Conservation (phyloP, 2,888 invertebrate genomes). For the Lycophotia porphyrea region DNA sequence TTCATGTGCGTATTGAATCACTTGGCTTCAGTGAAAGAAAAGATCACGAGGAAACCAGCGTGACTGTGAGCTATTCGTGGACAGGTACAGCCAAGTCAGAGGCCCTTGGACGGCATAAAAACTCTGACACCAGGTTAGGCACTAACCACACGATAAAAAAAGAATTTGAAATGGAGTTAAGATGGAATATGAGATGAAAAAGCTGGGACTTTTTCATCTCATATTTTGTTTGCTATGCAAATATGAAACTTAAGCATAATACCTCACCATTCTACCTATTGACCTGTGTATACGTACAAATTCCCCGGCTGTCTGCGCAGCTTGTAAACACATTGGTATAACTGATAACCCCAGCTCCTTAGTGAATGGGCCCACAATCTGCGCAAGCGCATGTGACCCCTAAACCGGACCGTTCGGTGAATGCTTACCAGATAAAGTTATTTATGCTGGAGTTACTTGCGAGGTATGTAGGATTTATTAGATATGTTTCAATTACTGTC, state of each 20-base stretch:
- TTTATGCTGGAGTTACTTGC: conserved; percentile 39
- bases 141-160: too few relatives aligned
- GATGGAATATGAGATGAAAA: background rate
- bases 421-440: conserved; percentile 37
- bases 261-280: conserved; percentile 18
- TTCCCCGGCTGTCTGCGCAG: conserved; percentile 22
- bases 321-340: conserved; percentile 48
- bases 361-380: conserved; percentile 59
- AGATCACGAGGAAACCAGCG: too few relatives aligned
- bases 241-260: background rate
- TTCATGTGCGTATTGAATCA: too few relatives aligned
- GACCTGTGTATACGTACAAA: conserved; percentile 24
- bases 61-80: too few relatives aligned
- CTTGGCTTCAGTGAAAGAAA: too few relatives aligned
- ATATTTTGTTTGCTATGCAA: background rate
- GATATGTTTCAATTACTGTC: background rate
- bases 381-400: conserved; percentile 53
- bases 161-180: background rate
- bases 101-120: too few relatives aligned
- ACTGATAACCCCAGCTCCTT: conserved; percentile 56
- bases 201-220: too few relatives aligned
- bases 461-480: background rate
- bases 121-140: too few relatives aligned
- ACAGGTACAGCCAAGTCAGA: too few relatives aligned
- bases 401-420: conserved; percentile 53